Base-by-base conservation (phyloP, 2,888 invertebrate species). In the Sicus ferrugineus region DNA sequence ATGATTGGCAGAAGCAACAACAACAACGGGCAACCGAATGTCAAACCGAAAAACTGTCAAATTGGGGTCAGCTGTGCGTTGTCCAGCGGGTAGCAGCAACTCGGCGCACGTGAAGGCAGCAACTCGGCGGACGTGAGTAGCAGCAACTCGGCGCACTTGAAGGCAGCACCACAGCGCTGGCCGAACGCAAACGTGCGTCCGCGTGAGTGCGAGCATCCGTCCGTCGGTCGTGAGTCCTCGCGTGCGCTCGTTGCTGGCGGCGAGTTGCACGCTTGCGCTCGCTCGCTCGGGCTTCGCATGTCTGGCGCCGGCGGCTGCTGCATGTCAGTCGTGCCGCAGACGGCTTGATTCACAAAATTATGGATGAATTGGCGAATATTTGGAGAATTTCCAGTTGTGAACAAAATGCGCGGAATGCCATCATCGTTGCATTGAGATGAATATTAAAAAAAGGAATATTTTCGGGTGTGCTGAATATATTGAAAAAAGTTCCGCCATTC, bases 1-100 rank as follows among this genome's bases (percentile, higher is more conserved):
- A 14, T 56, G 56, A 56, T 28, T 30, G 30, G 56, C 56, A 30
- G 5, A 16, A 30, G 16, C n/a, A 21, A 56, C 9, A 28, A 30
- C 16, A 38, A 59, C 58, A 38, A 21, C 59, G 34, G 23, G n/a
- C 9, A 59, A 59, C 31, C 21, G 19, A 34, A n/a, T 19, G 0
- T 28, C 11, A 58, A 30, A 58, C 14, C n/a, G 19, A 19, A 34
- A 59, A 58, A 58, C 14, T 21, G 19, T 16, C 19, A 59, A 58
- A 59, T 59, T 59, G 59, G 34, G 59, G 59, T 59, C 59, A 59
- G 21, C 14, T 42, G 28, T 16, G 59, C 59, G n/a, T 31, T 21
- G 59, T 34, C 34, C 59, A 38, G 2, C 16, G 14, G 11, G n/a
- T n/a, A 16, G 4, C 42, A 42, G n/a, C 42, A 42, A 42, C 16